A percentile compares a stretch with the other conserved stretches of the same genome.
Evolutionary conservation across 2,888 invertebrate genomes (phyloP).

Genomic region (Harpalus rubripes): DNA sequence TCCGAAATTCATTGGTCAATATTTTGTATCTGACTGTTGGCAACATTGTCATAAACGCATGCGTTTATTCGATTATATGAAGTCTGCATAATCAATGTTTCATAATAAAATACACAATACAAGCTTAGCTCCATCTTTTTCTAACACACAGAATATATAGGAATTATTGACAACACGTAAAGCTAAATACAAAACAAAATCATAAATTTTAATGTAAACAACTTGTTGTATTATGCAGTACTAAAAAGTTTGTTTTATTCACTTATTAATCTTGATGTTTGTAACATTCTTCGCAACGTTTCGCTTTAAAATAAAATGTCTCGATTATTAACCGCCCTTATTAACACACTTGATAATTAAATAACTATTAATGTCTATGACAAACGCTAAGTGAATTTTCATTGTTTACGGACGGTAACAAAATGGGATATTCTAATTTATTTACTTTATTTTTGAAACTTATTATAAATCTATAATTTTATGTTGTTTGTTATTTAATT

Average conservation of each 20-base stretch:
- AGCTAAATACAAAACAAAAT: background rate
- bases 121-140: background rate
- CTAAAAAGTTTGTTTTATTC: background rate
- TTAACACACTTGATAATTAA: too few species aligned
- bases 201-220: background rate
- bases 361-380: too few species aligned
- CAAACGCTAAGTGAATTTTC: too few species aligned
- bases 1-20: background rate
- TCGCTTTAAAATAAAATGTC: too few species aligned
- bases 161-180: background rate
- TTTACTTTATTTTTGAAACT: too few species aligned
- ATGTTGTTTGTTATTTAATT: too few species aligned
- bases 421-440: too few species aligned
- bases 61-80: background rate
- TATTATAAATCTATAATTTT: too few species aligned
- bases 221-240: background rate
- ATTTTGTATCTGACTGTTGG: background rate
- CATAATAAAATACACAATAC: background rate
- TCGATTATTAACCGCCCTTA: too few species aligned
- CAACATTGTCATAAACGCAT: background rate
- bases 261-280: background rate
- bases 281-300: too few species aligned
- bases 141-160: background rate
- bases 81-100: background rate
- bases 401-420: too few species aligned